Evolutionary conservation across 1,140 invertebrate genomes (phyloP).

Genomic region (Trypoxylus dichotomus): DNA sequence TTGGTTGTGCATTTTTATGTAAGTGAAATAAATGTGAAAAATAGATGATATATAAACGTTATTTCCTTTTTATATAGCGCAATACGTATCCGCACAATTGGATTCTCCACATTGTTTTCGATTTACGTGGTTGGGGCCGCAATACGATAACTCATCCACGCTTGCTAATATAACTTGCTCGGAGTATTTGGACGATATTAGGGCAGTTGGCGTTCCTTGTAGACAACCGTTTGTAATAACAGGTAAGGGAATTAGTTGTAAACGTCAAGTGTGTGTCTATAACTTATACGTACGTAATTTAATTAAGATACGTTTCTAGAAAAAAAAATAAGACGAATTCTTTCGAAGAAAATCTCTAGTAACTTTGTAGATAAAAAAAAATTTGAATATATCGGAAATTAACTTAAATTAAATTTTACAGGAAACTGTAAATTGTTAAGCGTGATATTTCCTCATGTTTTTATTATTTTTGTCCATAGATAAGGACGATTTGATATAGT

Average conservation of each 20-base stretch:
- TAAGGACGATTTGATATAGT: too few relatives aligned
- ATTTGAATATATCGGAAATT: too few relatives aligned
- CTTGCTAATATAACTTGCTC: slow-evolving; percentile 58
- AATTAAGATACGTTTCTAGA: too few relatives aligned
- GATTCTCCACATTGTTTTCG: slow-evolving; percentile 54
- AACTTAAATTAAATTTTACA: too few relatives aligned
- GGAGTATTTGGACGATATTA: slow-evolving; percentile 52
- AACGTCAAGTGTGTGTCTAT: too few relatives aligned
- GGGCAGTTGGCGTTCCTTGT: slow-evolving; percentile 56
- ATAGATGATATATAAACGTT: neutral
- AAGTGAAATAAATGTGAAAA: neutral
- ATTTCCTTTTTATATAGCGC: neutral
- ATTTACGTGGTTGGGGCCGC: slow-evolving; percentile 60
- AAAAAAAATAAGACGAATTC: too few relatives aligned
- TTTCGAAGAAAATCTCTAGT: too few relatives aligned
- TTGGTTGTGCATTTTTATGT: neutral
- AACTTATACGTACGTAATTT: too few relatives aligned
- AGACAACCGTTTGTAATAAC: slow-evolving; percentile 57
- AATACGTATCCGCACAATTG: neutral
- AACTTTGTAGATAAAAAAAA: too few relatives aligned
- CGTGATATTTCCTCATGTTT: too few relatives aligned
- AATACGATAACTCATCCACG: slow-evolving; percentile 54
- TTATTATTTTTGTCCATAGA: too few relatives aligned
- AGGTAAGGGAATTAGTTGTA: slow-evolving; percentile 50
- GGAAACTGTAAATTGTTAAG: too few relatives aligned